phyloP scores from a whole-genome alignment of 2,888 invertebrate genomes.

The Alentia gelatinosa region DNA sequence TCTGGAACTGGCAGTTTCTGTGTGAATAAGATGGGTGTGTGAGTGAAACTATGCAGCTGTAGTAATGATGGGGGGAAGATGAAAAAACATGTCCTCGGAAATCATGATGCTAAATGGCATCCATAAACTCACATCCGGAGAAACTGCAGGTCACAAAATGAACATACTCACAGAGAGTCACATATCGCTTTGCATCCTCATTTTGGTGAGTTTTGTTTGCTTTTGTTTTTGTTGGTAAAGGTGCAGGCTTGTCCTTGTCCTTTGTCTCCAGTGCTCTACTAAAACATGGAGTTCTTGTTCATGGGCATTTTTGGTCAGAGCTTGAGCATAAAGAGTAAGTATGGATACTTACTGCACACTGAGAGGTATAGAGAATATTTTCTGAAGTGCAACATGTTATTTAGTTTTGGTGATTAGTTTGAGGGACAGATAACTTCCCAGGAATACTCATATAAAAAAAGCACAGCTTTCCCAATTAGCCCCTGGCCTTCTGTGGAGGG shows the following conservation, averaged over 20 bases:
- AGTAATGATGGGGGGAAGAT: background rate
- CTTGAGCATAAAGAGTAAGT: too few relatives aligned
- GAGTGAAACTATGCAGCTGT: background rate
- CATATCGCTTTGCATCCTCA: slow-evolving; percentile 41
- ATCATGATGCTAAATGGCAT: background rate
- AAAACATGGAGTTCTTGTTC: too few relatives aligned
- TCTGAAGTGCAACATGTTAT: too few relatives aligned
- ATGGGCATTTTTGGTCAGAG: too few relatives aligned
- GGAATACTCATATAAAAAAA: too few relatives aligned
- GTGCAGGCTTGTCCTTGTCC: background rate
- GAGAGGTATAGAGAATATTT: too few relatives aligned
- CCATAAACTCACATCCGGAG: background rate
- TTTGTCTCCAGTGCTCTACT: background rate
- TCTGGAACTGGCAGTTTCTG: background rate
- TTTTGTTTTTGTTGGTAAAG: background rate
- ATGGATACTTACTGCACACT: too few relatives aligned
- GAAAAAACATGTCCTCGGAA: background rate
- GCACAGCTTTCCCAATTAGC: too few relatives aligned
- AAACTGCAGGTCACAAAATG: background rate
- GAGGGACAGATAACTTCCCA: too few relatives aligned
- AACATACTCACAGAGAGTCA: background rate
- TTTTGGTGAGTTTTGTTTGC: too few relatives aligned
- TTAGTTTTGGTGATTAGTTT: too few relatives aligned
- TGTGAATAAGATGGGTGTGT: background rate
- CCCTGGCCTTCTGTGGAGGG: too few relatives aligned